Evolutionary conservation across 2,113 vertebrate genomes (phyloP).

Genomic region (Cryptomyrus ogoouensis): DNA sequence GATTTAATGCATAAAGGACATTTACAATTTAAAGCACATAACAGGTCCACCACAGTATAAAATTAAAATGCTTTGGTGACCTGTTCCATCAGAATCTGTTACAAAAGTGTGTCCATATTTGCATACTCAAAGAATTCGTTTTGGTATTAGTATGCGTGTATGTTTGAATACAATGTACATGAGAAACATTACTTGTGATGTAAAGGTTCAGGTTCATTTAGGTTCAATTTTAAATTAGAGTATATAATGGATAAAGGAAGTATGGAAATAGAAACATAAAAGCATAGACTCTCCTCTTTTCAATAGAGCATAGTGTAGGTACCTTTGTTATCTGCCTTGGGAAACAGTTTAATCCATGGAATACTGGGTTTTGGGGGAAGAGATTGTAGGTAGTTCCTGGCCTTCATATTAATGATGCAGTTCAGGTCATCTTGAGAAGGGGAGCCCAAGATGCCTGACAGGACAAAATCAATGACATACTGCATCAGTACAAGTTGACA

Average conservation of each 20-base stretch:
- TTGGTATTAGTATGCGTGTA: neutral
- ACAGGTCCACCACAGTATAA: neutral
- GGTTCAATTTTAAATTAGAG: neutral
- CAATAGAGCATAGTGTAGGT: neutral
- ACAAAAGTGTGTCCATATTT: neutral
- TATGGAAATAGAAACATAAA: neutral
- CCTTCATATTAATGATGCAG: slow-evolving; percentile 85
- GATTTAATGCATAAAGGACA: neutral
- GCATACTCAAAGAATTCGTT: neutral
- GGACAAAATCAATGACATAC: slow-evolving; percentile 11
- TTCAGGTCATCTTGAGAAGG: slow-evolving; percentile 79
- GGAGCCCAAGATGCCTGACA: slow-evolving; percentile 71
- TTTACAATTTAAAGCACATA: neutral
- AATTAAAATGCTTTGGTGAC: neutral
- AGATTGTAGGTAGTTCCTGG: slow-evolving; percentile 79
- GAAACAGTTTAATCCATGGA: slow-evolving; percentile 71
- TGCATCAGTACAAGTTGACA: neutral
- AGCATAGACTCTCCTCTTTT: neutral
- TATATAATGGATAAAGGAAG: neutral
- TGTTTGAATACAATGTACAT: neutral
- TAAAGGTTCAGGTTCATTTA: neutral
- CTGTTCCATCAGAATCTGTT: neutral
- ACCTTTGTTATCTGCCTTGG: slow-evolving; percentile 74
- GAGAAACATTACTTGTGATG: neutral
- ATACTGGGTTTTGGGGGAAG: slow-evolving; percentile 73